Base-by-base conservation (phyloP, 2,113 vertebrate genomes). In the Cynoglossus semilaevis region DNA sequence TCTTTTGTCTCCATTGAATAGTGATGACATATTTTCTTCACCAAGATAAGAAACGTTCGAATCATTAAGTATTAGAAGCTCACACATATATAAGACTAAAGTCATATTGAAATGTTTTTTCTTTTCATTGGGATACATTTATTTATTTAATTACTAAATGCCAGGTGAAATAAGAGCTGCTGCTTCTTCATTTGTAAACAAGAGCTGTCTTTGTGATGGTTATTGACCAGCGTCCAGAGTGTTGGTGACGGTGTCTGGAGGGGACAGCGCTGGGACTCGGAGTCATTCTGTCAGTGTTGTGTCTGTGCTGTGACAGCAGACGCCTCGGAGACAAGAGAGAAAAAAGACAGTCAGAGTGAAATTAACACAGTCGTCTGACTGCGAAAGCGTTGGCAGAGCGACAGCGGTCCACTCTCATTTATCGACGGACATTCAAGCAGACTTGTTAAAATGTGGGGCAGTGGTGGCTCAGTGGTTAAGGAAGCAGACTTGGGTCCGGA, bases 191-290 rank as follows among this genome's bases (percentile, higher is more conserved):
- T 52, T 15, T 55, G 68, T 64, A 50, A 84, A 87, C 77, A 81
- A 74, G 61, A 60, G 68, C 41, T 35, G 54, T 52, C 64, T 81
- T 76, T 85, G 80, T 87, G 79, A 63, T 60, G 19, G 51, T 22
- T 78, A 77, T 66, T 69, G 70, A 79, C 79, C 63, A 71, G 58
- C 29, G 18, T 51, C n/a, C n/a, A n/a, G n/a, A n/a, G n/a, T n/a
- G n/a, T n/a, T n/a, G n/a, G n/a, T 67, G 65, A 59, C 50, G 47
- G 84, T 80, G 83, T 70, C 77, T 85, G 63, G 64, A 51, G 61
- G 84, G 59, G 89, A 88, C 74, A 58, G 86, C 87, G 36, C 85
- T 73, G 15, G 3, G 56, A 58, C 37, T 77, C 67, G 74, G 40
- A 63, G 64, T 40, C 63, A 60, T 71, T 80, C 68, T 85, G 72